Evolutionary conservation across 2,797 vertebrate genomes (phyloP), one percentile per base, ranked within the genome.

Genomic region (Aldrovandia affinis): DNA sequence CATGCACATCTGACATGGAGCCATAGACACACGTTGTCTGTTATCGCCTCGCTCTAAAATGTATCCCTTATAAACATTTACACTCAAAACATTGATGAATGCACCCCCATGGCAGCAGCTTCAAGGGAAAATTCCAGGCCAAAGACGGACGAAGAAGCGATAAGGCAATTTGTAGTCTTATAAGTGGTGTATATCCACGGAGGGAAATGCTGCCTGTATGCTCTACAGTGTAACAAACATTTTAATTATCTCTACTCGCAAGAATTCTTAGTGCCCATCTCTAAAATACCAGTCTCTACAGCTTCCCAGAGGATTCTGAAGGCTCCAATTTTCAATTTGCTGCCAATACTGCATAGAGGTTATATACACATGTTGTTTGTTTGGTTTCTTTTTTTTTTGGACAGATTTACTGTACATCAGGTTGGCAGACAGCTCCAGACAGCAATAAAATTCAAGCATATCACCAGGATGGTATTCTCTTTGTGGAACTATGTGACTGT

Each of bases 61-160:
- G 85, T 89, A 93, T 90, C 85, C 84, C 91, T 90, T 86, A 86
- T 90, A 88, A 90, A 94, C 92, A 94, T 94, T 93, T 94, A 93
- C 68, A 94, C 89, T 93, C 88, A 89, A 94, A 95, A 94, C 92
- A 94, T 85, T 92, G 92, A 93, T 93, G 93, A 91, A 81, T 78
- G 81, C 59, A 70, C 90, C 92, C 89, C 87, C 90, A 93, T 94
- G 88, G 55, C 88, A 89, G 25, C 78, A 86, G 86, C 61, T 90
- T 85, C 85, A 88, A 89, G 89, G 87, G 84, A 90, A 90, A 92
- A 88, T 90, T 91, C 92, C 90, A 89, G 88, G 86, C 65, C 82
- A 88, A 82, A 85, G 82, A 81, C 81, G 86, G 73, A 77, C n/a
- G 73, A 10, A 77, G 22, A 77, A 77, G 39, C 47, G 73, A 77